Conservation (phyloP, 2,888 invertebrate species). For the Silvanus unidentatus region DNA sequence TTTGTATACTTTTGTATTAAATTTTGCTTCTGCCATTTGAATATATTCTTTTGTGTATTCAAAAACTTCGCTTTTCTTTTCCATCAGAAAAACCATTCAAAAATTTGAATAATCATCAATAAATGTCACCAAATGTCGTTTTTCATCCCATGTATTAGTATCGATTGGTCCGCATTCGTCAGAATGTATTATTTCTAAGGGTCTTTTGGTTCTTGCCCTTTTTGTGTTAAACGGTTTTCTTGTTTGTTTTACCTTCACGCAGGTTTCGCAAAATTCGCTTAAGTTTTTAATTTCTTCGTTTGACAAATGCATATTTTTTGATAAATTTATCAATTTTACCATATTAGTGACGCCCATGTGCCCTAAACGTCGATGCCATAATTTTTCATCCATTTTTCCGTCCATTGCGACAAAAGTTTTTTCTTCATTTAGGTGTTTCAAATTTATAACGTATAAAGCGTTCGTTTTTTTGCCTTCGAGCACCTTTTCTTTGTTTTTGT, state of each 20-base stretch:
- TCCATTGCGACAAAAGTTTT: too few species aligned
- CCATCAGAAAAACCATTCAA: constrained; percentile 1
- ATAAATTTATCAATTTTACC: too few species aligned
- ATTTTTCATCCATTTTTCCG: too few species aligned
- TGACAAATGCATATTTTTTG: too few species aligned
- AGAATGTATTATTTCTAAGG: constrained; percentile 34
- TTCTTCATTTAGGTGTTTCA: too few species aligned
- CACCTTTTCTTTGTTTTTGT: too few species aligned
- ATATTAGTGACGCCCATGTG: too few species aligned
- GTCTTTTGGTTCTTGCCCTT: constrained; percentile 30
- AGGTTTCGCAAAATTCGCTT: constrained; percentile 34
- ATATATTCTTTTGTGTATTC: constrained; percentile 6
- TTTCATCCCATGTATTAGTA: constrained; percentile 28
- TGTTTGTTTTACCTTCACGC: constrained; percentile 37
- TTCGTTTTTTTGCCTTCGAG: too few species aligned
- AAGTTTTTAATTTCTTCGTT: too few species aligned
- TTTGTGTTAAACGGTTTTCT: constrained; percentile 30
- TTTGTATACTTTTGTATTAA: background rate
- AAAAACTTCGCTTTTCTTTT: constrained; percentile 5
- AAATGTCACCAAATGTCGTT: constrained; percentile 2
- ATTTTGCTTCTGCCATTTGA: background rate
- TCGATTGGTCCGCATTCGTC: constrained; percentile 36
- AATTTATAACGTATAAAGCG: too few species aligned
- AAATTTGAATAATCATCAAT: constrained; percentile 8
- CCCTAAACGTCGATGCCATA: too few species aligned